These are phyloP conservation scores for Parnassius orleans DNA, from an alignment of 2,888 invertebrate genomes.

Conservation along the genomic window DNA sequence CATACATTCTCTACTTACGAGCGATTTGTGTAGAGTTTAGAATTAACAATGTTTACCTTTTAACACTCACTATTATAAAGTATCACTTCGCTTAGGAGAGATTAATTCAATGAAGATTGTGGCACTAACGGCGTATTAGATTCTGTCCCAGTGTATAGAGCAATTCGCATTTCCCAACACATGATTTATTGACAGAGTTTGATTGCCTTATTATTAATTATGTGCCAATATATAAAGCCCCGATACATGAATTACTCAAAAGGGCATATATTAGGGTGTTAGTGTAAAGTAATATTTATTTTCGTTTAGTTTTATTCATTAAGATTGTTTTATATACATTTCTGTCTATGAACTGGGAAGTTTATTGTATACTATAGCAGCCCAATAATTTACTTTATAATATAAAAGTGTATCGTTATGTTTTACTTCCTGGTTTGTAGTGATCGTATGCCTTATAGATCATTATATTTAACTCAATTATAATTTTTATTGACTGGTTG, in stretches of 20 bases:
- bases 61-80: conserved; percentile 48
- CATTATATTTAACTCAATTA: conserved; percentile 8
- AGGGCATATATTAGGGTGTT: conserved; percentile 19
- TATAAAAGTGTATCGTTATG: conserved; percentile 51
- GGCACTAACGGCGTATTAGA: conserved; percentile 33
- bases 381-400: conserved; percentile 42
- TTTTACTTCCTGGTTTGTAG: conserved; percentile 48
- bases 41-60: conserved; percentile 48
- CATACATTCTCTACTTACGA: conserved; percentile 31
- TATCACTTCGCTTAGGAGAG: conserved; percentile 49
- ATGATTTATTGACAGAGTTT: conserved; percentile 13
- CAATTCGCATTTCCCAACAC: conserved; percentile 5
- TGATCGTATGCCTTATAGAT: conserved; percentile 22
- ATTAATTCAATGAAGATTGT: conserved; percentile 38
- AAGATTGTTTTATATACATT: conserved; percentile 43
- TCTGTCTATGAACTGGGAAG: conserved; percentile 23
- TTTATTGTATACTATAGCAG: conserved; percentile 24
- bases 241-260: conserved; percentile 4
- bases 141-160: conserved; percentile 15
- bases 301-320: conserved; percentile 51
- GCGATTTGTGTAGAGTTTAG: conserved; percentile 49
- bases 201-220: conserved; percentile 19
- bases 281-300: conserved; percentile 39
- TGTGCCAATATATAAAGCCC: conserved; percentile 25
- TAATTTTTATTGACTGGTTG: conserved; percentile 33